Evolutionary conservation across 1,140 invertebrate genomes (phyloP), one percentile per base, ranked within the genome.

Genomic region (Drosophila leontia): DNA sequence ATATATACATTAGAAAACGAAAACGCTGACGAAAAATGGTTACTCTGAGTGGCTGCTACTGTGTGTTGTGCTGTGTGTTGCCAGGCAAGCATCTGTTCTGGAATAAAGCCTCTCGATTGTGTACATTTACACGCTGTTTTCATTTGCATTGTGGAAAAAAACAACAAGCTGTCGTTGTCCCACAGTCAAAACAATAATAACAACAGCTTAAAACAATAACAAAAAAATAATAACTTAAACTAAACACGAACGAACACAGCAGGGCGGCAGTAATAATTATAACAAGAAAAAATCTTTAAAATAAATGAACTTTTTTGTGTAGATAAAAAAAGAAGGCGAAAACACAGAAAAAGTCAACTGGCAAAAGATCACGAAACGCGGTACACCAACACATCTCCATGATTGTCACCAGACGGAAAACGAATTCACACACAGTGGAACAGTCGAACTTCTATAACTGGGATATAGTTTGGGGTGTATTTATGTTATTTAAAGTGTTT

Each of bases 311-410:
- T 68, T 79, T 79, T 69, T 78, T 61, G 67, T 68, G 59, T 72
- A 80, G 84, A 88, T 77, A 80, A 87, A 80, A 84, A 69, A 48
- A 3, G 37, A 34, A 45, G 29, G 37, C 29, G 41, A 26, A 57
- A 41, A 23, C 55, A 58, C 42, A 84, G 51, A 39, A 65, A 84
- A 80, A 78, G 80, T 87, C 79, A 82, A 87, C 76, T 80, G 80
- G 45, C 72, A 63, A 86, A 80, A 88, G 84, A 87, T 88, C 83
- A 87, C 83, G 84, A 88, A 87, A 55, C 61, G 77, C 64, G 76
- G 80, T 84, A 67, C 76, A 76, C 63, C 53, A 56, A 75, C 47
- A 65, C 62, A 65, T 62, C 75, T 84, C 51, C 65, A 57, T 39
- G 11, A 7, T 72, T 87, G 78, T 75, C 82, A 61, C 82, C 69